Evolutionary conservation across 2,797 vertebrate species (phyloP).

Genomic region (Siniperca undulata): DNA sequence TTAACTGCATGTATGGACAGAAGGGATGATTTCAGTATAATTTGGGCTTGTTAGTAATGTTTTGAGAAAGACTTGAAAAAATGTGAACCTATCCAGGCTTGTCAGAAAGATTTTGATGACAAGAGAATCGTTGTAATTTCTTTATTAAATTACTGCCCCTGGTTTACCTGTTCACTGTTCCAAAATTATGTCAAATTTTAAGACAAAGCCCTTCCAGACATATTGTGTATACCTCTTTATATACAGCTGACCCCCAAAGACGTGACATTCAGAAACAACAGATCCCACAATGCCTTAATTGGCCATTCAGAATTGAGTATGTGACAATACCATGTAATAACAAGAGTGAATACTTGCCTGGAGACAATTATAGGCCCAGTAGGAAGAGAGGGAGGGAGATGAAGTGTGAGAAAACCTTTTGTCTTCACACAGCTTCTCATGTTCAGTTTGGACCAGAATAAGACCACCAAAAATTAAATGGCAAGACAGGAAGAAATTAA

Average conservation of each 20-base stretch:
- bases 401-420: conserved; percentile 41
- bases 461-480: background rate
- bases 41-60: background rate
- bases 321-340: conserved; percentile 7
- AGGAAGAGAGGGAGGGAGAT: conserved; percentile 27
- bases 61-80: too few relatives aligned
- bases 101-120: background rate
- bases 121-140: background rate
- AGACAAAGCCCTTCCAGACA: background rate
- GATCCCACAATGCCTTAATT: background rate
- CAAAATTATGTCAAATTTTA: background rate
- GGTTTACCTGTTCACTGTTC: background rate
- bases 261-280: background rate
- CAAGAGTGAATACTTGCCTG: background rate
- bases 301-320: background rate
- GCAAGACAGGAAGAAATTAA: background rate
- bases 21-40: background rate
- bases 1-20: background rate
- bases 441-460: conserved; percentile 11
- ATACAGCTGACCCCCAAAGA: conserved; percentile 10
- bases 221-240: background rate
- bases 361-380: conserved; percentile 41
- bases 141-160: background rate
- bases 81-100: background rate
- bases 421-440: conserved; percentile 23